phyloP scores from a whole-genome alignment of 2,113 vertebrate species.

The Turnix velox region DNA sequence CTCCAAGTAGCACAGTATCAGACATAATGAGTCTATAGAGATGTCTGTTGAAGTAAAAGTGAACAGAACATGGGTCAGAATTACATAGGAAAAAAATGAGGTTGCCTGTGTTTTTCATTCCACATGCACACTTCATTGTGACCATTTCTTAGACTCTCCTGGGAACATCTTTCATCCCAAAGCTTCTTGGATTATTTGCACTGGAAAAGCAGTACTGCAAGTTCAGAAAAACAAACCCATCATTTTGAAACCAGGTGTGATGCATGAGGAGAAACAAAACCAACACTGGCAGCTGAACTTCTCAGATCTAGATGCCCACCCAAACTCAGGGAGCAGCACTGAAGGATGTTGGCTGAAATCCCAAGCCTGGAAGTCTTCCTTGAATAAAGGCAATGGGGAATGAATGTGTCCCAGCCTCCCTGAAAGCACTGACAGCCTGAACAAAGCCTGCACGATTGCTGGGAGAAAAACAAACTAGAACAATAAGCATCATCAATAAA shows the following conservation, averaged over 20 bases:
- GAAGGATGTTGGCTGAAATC: conserved; percentile 1
- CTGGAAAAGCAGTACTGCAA: not conserved
- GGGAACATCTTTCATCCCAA: not conserved
- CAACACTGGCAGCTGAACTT: not conserved
- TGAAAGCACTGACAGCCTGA: not conserved
- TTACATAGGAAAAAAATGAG: not conserved
- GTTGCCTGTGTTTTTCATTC: not conserved
- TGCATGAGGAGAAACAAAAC: not conserved
- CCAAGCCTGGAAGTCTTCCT: not conserved
- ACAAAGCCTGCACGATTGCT: not conserved
- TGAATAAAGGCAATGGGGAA: not conserved
- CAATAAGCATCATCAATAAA: not conserved
- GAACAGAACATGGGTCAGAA: not conserved
- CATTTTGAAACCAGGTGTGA: not conserved
- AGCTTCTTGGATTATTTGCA: not conserved
- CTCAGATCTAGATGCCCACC: not conserved
- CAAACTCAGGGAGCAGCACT: not conserved
- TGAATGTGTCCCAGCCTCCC: not conserved
- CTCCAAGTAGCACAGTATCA: not conserved
- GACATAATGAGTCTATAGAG: not conserved
- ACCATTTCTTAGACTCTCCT: not conserved
- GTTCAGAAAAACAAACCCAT: not conserved
- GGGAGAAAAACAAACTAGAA: not conserved
- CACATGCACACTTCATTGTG: not conserved
- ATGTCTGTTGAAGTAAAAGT: not conserved